Evolutionary conservation across 2,888 invertebrate genomes (phyloP), one percentile per base, ranked within the genome.

Genomic region (Barypeithes pellucidus): DNA sequence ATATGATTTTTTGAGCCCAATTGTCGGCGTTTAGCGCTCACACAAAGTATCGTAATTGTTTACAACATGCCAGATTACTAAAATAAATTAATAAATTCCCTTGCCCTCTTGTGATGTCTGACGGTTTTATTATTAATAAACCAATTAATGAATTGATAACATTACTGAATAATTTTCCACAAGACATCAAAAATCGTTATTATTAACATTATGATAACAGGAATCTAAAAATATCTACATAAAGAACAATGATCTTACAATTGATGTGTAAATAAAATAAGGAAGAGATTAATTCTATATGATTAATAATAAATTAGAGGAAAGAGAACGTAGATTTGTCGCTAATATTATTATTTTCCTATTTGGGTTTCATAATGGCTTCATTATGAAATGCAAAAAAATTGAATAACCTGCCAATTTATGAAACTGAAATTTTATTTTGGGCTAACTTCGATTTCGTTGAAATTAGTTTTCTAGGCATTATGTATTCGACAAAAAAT

Each of bases 81-180:
- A 52, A 29, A 29, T 52, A 24, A 52, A 52, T 52, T 24, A 52
- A 29, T 52, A 52, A 24, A 52, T 52, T 29, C 29, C 12, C 8
- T 52, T 52, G 12, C 50, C 22, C 7, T 52, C 52, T 29, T 4
- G 14, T 8, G 29, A 52, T 29, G 12, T 12, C 24, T 22, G 7
- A 1, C 52, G 3, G 4, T 29, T 11, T 52, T 52, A 14, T 29
- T 14, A 52, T 52, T 52, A 52, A 52, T 29, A 12, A 22, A 8
- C 29, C 52, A 52, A 52, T 52, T 52, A 52, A 29, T 14, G 0
- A 29, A 14, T 52, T 52, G 52, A 52, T 52, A 29, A 52, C 14
- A 14, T 52, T 52, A 24, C 5, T 14, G 12, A 52, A 52, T 52
- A 52, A 52, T 52, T 52, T 52, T 52, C 52, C 52, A 52, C 29